A percentile compares a stretch with the other conserved stretches of the same genome.
Evolutionary conservation across 2,797 vertebrate species (phyloP).

Genomic region (Loriculus beryllinus): DNA sequence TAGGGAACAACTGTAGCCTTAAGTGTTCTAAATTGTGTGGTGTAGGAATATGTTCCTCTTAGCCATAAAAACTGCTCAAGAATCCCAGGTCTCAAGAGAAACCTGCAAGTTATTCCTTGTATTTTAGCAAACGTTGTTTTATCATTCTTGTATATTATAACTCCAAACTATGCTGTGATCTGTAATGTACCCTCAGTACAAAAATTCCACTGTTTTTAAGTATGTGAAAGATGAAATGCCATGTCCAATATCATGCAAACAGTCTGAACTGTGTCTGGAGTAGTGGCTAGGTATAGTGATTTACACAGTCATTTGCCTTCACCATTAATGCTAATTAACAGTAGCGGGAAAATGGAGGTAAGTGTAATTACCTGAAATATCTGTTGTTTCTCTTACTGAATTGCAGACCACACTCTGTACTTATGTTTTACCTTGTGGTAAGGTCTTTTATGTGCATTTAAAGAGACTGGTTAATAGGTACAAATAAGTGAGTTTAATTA

Average conservation of each 20-base stretch:
- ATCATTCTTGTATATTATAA: neutral
- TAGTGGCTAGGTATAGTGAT: neutral
- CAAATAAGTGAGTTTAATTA: slow-evolving; percentile 52
- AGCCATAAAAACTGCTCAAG: neutral
- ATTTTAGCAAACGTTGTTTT: neutral
- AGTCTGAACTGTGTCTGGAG: neutral
- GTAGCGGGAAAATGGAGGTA: slow-evolving; percentile 17
- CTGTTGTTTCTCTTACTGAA: neutral
- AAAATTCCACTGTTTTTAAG: neutral
- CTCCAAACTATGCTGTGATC: neutral
- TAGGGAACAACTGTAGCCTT: neutral
- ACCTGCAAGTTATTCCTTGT: neutral
- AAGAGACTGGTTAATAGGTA: slow-evolving; percentile 41
- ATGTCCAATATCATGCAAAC: neutral
- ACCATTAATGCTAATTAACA: slow-evolving; percentile 8
- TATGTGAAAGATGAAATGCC: neutral
- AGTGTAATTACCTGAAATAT: slow-evolving; percentile 31
- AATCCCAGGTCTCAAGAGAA: neutral
- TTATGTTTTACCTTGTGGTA: neutral
- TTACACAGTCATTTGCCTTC: neutral
- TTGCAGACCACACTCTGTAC: neutral
- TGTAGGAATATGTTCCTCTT: neutral
- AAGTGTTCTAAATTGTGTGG: neutral
- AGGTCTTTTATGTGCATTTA: slow-evolving; percentile 42
- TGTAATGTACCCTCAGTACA: neutral